A percentile compares a stretch with the other conserved stretches of the same genome.
These are phyloP conservation scores for Catagonus wagneri DNA, from an alignment of 2,113 vertebrate species.

Conservation along the genomic window DNA sequence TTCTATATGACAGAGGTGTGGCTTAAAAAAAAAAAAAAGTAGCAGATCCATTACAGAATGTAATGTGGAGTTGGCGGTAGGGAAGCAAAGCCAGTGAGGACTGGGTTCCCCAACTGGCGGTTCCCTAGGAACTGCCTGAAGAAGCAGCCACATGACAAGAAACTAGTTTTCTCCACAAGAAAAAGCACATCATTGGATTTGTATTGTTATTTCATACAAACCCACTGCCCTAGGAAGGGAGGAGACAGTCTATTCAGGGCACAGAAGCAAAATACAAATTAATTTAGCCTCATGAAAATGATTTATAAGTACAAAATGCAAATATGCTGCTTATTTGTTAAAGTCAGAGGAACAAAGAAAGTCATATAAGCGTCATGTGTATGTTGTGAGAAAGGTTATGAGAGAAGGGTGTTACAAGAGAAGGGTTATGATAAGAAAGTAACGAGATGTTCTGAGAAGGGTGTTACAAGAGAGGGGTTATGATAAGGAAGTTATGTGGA, in stretches of 20 bases:
- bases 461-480: no score
- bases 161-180: background rate
- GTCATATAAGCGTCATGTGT: no score
- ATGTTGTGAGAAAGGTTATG: no score
- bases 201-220: background rate
- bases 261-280: background rate
- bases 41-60: background rate
- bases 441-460: no score
- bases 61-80: background rate
- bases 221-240: background rate
- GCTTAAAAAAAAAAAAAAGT: background rate
- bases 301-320: background rate
- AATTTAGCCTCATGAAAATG: background rate
- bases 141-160: background rate
- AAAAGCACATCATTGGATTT: background rate
- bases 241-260: background rate
- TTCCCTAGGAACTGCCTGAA: background rate
- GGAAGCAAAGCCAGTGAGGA: no score
- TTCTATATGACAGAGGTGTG: no score
- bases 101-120: no score
- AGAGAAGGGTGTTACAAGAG: no score
- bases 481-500: no score
- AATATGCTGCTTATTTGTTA: no score
- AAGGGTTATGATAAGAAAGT: no score
- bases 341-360: no score